These are phyloP conservation scores for Chionodraco myersi DNA, from an alignment of 2,113 vertebrate genomes.

Conservation along the genomic window DNA sequence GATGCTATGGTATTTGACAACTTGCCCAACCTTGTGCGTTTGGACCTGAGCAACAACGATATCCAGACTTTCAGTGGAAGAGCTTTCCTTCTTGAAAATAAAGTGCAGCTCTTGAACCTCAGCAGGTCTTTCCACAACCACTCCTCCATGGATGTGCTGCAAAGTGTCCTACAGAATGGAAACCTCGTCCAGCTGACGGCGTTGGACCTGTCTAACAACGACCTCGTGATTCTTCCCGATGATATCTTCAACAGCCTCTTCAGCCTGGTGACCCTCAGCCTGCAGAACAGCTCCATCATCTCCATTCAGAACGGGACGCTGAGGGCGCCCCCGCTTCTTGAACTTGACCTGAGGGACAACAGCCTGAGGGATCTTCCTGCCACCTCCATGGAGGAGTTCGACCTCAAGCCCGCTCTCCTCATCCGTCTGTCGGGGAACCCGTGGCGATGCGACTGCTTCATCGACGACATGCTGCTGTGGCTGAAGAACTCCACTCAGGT, in stretches of 20 bases:
- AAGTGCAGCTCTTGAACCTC: slow-evolving; percentile 84
- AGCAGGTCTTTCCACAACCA: slow-evolving; percentile 70
- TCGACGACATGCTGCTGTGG: slow-evolving; percentile 88
- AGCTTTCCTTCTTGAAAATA: slow-evolving; percentile 82
- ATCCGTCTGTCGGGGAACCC: slow-evolving; percentile 85
- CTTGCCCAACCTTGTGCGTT: slow-evolving; percentile 85
- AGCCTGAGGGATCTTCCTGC: slow-evolving; percentile 83
- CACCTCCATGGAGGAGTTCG: slow-evolving; percentile 80
- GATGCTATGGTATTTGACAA: slow-evolving; percentile 83
- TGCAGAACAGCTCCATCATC: slow-evolving; percentile 91
- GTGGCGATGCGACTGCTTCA: slow-evolving; percentile 91
- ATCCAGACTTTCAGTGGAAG: slow-evolving; percentile 80
- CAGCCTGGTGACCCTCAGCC: slow-evolving; percentile 83
- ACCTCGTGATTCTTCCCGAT: slow-evolving; percentile 84
- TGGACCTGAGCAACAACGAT: slow-evolving; percentile 92
- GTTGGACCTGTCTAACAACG: slow-evolving; percentile 89
- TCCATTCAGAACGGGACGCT: slow-evolving; percentile 83
- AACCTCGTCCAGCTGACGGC: slow-evolving; percentile 77
- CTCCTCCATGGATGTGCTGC: slow-evolving; percentile 63
- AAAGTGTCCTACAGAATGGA: slow-evolving; percentile 72
- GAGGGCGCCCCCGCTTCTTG: slow-evolving; percentile 78
- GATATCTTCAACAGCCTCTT: slow-evolving; percentile 79
- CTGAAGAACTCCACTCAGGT: slow-evolving; percentile 86
- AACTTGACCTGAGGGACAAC: slow-evolving; percentile 91
- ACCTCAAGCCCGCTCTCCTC: slow-evolving; percentile 70